phyloP scores from a whole-genome alignment of 1,140 invertebrate species.

The Dermatophagoides farinae region DNA sequence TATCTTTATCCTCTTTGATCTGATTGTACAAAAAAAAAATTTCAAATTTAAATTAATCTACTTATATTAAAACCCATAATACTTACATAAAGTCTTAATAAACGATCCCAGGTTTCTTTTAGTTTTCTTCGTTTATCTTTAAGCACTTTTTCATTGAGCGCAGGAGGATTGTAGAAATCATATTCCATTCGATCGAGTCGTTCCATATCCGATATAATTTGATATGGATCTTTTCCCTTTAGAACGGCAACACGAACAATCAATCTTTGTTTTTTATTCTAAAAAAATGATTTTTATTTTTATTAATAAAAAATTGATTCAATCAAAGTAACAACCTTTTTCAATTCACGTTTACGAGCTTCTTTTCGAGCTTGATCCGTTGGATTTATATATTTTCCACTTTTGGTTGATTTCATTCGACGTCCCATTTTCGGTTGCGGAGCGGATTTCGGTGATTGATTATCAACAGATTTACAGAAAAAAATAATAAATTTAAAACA shows the following conservation, averaged over 20 bases:
- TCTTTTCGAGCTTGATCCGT: slow-evolving; percentile 95
- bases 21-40: slow-evolving; percentile 15
- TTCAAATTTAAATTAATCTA: not conserved
- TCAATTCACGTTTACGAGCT: slow-evolving; percentile 85
- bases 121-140: slow-evolving; percentile 90
- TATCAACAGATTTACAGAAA: slow-evolving; percentile 17
- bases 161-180: slow-evolving; percentile 76
- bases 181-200: slow-evolving; percentile 97
- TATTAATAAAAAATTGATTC: slow-evolving; percentile 5
- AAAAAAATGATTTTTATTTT: slow-evolving; percentile 1
- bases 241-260: slow-evolving; percentile 85
- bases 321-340: slow-evolving; percentile 38
- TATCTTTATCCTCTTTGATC: slow-evolving; percentile 85
- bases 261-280: slow-evolving; percentile 84
- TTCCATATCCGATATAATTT: slow-evolving; percentile 83
- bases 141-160: slow-evolving; percentile 83
- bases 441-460: not conserved
- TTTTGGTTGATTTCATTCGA: slow-evolving; percentile 95
- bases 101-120: slow-evolving; percentile 78
- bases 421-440: slow-evolving; percentile 30
- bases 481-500: not conserved
- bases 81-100: slow-evolving; percentile 90
- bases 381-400: slow-evolving; percentile 99
- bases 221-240: slow-evolving; percentile 88
- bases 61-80: slow-evolving; percentile 21